Conservation (phyloP, 2,113 vertebrate genomes). For the Pipa parva region DNA sequence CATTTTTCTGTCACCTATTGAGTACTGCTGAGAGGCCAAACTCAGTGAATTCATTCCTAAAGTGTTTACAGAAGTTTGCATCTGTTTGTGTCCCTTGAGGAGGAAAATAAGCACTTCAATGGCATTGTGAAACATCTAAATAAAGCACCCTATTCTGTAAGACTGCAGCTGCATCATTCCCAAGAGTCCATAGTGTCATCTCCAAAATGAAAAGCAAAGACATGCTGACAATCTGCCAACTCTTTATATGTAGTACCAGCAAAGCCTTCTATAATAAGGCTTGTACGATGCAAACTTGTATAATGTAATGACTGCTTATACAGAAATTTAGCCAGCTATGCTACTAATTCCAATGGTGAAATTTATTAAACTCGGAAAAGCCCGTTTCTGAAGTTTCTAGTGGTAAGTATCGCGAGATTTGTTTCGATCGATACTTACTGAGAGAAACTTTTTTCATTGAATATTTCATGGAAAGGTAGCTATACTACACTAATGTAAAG, state of each 20-base stretch:
- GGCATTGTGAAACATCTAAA: slow-evolving; percentile 75
- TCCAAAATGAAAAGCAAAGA: slow-evolving; percentile 62
- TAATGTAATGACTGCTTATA: too few relatives aligned
- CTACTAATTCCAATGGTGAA: too few relatives aligned
- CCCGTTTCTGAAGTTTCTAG: too few relatives aligned
- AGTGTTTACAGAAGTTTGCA: slow-evolving; percentile 86
- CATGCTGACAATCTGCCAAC: neutral
- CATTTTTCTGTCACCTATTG: slow-evolving; percentile 84
- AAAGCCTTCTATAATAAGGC: too few relatives aligned
- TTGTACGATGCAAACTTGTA: too few relatives aligned
- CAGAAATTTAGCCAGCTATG: too few relatives aligned
- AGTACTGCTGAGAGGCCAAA: slow-evolving; percentile 79
- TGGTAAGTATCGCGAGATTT: too few relatives aligned
- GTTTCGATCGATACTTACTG: too few relatives aligned
- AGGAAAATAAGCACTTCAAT: slow-evolving; percentile 85
- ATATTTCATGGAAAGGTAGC: too few relatives aligned
- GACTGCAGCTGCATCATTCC: slow-evolving; percentile 69
- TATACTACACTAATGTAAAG: too few relatives aligned
- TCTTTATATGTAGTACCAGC: neutral
- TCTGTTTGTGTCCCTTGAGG: slow-evolving; percentile 83
- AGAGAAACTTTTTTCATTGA: too few relatives aligned
- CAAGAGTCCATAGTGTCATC: slow-evolving; percentile 57
- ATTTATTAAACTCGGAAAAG: too few relatives aligned
- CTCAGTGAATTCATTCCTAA: slow-evolving; percentile 80
- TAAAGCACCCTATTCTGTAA: slow-evolving; percentile 67